These are phyloP conservation scores for Thyatira batis DNA, from an alignment of 2,888 invertebrate genomes.

Conservation along the genomic window DNA sequence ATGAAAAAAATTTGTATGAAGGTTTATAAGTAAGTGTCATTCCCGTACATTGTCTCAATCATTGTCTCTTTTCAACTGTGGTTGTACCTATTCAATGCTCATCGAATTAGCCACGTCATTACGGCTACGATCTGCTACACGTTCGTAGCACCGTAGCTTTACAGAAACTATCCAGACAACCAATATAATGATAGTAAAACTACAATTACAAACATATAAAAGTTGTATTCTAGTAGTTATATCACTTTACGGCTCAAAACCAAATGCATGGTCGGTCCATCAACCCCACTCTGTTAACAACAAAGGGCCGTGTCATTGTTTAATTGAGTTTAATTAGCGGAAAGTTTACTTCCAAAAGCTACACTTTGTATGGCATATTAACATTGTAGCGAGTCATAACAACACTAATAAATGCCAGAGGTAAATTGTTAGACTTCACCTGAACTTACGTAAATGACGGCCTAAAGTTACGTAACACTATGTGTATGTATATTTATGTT, in stretches of 20 bases:
- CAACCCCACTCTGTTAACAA: not conserved
- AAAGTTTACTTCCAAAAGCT: conserved; percentile 33
- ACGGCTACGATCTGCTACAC: too few species aligned
- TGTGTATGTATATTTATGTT: conserved; percentile 30
- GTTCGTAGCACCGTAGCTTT: too few species aligned
- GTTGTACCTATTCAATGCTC: too few species aligned
- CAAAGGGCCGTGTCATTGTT: conserved; percentile 2
- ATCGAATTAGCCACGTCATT: too few species aligned
- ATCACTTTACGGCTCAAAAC: not conserved
- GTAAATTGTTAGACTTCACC: conserved; percentile 37
- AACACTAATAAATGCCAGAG: conserved; percentile 39
- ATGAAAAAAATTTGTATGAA: too few species aligned
- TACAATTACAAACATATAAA: too few species aligned
- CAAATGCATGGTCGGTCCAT: not conserved
- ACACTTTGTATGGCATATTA: conserved; percentile 32
- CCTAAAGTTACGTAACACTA: conserved; percentile 42
- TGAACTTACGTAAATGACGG: conserved; percentile 34
- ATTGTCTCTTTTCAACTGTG: too few species aligned
- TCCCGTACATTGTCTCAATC: too few species aligned
- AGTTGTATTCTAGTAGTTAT: too few species aligned
- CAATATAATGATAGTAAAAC: too few species aligned
- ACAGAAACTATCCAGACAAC: too few species aligned
- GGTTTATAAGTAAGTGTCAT: too few species aligned
- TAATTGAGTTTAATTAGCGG: conserved; percentile 34
- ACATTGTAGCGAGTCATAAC: conserved; percentile 30